These are phyloP conservation scores for Agrochola litura DNA, from an alignment of 2,888 invertebrate genomes.

Conservation along the genomic window DNA sequence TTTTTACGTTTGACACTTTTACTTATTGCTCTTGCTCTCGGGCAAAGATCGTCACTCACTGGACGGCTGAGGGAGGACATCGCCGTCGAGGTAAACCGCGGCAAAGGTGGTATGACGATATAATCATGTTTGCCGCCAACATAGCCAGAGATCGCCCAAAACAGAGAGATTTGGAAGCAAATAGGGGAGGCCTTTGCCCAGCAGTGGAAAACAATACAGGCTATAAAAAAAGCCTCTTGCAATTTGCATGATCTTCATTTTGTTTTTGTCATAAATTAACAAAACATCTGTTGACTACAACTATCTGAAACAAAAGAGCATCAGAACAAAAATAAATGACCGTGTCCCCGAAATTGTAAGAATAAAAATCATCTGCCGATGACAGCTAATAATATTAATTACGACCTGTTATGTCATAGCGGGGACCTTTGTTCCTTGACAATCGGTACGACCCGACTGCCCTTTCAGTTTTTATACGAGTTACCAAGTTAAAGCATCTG, in stretches of 20 bases:
- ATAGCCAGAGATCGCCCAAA: too few species aligned
- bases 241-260: neutral
- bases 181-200: too few species aligned
- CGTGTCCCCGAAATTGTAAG: conserved; percentile 55
- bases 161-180: too few species aligned
- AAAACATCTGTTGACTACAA: neutral
- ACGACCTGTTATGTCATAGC: conserved; percentile 74
- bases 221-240: neutral
- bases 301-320: conserved; percentile 51
- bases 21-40: neutral
- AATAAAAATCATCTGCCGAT: conserved; percentile 64
- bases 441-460: conserved; percentile 81
- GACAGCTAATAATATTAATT: conserved; percentile 74
- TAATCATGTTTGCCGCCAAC: too few species aligned
- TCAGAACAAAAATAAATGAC: conserved; percentile 47
- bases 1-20: neutral
- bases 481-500: conserved; percentile 77
- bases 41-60: too few species aligned
- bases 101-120: too few species aligned
- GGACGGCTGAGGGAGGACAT: too few species aligned
- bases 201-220: too few species aligned
- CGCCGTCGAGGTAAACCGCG: too few species aligned
- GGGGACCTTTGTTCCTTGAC: conserved; percentile 77
- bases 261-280: neutral
- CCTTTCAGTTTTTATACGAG: conserved; percentile 80